Base-by-base conservation (phyloP, 2,113 vertebrate genomes). In the Actenoides hombroni region DNA sequence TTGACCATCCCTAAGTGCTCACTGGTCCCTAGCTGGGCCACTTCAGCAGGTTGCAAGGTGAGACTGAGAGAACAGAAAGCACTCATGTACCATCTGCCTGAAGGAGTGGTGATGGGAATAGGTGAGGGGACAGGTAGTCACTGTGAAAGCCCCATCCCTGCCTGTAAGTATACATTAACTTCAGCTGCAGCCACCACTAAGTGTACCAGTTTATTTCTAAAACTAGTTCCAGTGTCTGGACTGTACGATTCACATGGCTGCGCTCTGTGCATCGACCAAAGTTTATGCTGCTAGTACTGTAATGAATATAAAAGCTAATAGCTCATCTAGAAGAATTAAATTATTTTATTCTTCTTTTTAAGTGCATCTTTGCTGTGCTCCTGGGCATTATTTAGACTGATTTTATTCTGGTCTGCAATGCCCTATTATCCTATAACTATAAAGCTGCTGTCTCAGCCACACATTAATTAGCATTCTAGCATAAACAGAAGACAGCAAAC, bases 181-280 rank as follows among this genome's bases (percentile, higher is more conserved):
- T 57, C 57, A 69, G 69, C 54, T 54, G 63, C 42, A 46, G 54
- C 60, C 16, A 37, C 42, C 54, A 7, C 6, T 11, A 51, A 15
- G 14, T 10, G 7, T 26, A 21, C 24, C 25, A 19, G 21, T 49
- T 56, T n/a, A 25, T 33, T 56, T 71, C 51, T 51, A 59, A 85
- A 94, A 13, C 49, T 5, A 18, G 9, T 54, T 82, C 49, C 44
- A 68, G 2, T 0, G 0, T 31, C 57, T 82, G 67, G 39, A 18
- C 23, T 24, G 2, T 74, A 10, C 0, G 0, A 87, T 56, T 90
- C 29, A 59, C n/a, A 33, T 0, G 0, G 21, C 37, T 83, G 63
- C 2, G 1, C 25, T 57, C 44, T 42, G 25, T 57, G 8, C 3
- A 0, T 80, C 37, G 68, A 42, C 83, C 77, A 64, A 39, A 71